Evolutionary conservation across 2,113 vertebrate species (phyloP).

Genomic region (Mormyrus lacerda): DNA sequence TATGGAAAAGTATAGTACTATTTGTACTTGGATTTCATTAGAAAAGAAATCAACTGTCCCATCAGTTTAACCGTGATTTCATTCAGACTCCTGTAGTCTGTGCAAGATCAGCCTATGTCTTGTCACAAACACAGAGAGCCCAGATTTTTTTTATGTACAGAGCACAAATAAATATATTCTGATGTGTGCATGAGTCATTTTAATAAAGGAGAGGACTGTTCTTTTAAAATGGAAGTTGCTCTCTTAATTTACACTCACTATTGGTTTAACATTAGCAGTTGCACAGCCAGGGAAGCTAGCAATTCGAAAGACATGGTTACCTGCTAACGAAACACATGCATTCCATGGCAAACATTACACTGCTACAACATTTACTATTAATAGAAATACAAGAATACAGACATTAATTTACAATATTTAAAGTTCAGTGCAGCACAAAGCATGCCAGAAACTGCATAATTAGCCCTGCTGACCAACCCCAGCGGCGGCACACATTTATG

Average conservation of each 20-base stretch:
- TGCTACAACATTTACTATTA: background rate
- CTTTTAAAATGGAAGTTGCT: background rate
- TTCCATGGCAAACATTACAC: background rate
- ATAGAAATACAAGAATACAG: background rate
- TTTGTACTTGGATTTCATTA: too few relatives aligned
- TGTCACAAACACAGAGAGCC: background rate
- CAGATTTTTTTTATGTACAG: background rate
- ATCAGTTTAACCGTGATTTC: too few relatives aligned
- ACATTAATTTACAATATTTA: background rate
- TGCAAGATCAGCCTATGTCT: too few relatives aligned
- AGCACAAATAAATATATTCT: background rate
- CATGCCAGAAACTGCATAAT: too few relatives aligned
- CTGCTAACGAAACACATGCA: background rate
- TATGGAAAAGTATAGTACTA: too few relatives aligned
- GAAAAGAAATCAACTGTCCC: too few relatives aligned
- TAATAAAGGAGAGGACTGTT: background rate
- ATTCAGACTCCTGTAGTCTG: too few relatives aligned
- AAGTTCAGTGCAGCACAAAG: too few relatives aligned
- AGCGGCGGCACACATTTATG: too few relatives aligned
- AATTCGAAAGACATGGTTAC: background rate
- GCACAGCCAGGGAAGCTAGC: background rate
- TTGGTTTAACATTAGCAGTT: background rate
- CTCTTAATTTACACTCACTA: background rate
- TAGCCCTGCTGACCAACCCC: too few relatives aligned
- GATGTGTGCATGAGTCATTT: background rate